These are phyloP conservation scores for Apotomis betuletana DNA, from an alignment of 2,888 invertebrate genomes.

Conservation along the genomic window DNA sequence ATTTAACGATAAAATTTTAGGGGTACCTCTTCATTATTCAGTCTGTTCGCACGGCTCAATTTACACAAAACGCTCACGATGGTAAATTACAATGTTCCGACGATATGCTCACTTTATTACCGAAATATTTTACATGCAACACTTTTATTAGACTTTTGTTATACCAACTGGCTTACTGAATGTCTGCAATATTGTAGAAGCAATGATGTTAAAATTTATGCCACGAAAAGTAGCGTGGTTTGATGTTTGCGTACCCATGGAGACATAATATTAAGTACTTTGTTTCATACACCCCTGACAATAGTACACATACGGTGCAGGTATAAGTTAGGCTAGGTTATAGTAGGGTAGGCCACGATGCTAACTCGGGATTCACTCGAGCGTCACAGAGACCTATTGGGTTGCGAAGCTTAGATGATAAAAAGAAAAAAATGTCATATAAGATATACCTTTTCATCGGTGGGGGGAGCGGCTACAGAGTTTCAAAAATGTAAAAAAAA, in stretches of 20 bases:
- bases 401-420: too few species aligned
- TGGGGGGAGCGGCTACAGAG: too few species aligned
- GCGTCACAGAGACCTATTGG: too few species aligned
- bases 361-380: too few species aligned
- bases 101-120: conserved; percentile 39
- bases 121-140: conserved; percentile 37
- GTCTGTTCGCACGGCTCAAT: conserved; percentile 38
- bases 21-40: conserved; percentile 41
- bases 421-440: too few species aligned
- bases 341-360: too few species aligned
- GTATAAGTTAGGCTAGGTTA: not conserved
- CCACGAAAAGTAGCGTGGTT: conserved; percentile 12
- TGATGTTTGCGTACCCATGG: conserved; percentile 1
- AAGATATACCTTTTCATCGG: too few species aligned
- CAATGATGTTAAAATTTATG: conserved; percentile 31
- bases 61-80: conserved; percentile 31
- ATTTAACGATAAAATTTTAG: conserved; percentile 24
- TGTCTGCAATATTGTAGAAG: conserved; percentile 32
- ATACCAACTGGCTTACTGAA: conserved; percentile 32
- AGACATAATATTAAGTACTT: not conserved
- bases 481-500: too few species aligned
- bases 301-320: not conserved
- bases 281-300: too few species aligned
- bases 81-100: conserved; percentile 40
- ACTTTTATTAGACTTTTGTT: conserved; percentile 39